Conservation (phyloP, 1,140 invertebrate genomes). For the Leptinotarsa texana region DNA sequence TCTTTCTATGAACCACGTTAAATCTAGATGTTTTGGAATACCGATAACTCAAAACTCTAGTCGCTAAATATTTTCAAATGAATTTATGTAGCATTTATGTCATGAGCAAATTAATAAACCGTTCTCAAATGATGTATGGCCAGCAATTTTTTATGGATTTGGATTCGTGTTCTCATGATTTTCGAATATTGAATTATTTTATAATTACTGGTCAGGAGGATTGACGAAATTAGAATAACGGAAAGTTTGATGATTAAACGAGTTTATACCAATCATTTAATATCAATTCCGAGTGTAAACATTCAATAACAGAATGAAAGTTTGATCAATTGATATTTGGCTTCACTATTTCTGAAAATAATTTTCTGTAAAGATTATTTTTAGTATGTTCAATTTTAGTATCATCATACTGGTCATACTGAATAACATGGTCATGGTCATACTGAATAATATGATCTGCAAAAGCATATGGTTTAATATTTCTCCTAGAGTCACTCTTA, state of each 20-base stretch:
- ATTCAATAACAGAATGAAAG: too few relatives aligned
- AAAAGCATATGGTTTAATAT: too few relatives aligned
- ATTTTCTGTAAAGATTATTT: too few relatives aligned
- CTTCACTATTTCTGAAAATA: too few relatives aligned
- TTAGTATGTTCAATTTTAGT: too few relatives aligned
- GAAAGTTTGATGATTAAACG: background rate
- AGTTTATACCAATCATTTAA: background rate
- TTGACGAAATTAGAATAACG: background rate
- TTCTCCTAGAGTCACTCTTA: too few relatives aligned
- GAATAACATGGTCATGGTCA: too few relatives aligned
- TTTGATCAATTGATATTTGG: too few relatives aligned
- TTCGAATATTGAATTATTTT: background rate
- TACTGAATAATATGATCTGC: too few relatives aligned
- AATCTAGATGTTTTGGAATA: background rate
- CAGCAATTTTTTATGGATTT: background rate
- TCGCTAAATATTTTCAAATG: constrained; percentile 4
- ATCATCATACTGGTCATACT: too few relatives aligned
- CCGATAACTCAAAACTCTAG: background rate
- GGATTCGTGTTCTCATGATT: constrained; percentile 5
- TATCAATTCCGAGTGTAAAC: background rate
- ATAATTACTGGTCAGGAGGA: background rate
- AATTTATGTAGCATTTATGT: constrained; percentile 16
- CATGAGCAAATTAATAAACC: constrained; percentile 7
- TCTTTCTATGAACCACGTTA: background rate
- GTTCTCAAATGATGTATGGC: background rate